phyloP scores from a whole-genome alignment of 2,888 invertebrate species.

The Eupithecia centaureata region DNA sequence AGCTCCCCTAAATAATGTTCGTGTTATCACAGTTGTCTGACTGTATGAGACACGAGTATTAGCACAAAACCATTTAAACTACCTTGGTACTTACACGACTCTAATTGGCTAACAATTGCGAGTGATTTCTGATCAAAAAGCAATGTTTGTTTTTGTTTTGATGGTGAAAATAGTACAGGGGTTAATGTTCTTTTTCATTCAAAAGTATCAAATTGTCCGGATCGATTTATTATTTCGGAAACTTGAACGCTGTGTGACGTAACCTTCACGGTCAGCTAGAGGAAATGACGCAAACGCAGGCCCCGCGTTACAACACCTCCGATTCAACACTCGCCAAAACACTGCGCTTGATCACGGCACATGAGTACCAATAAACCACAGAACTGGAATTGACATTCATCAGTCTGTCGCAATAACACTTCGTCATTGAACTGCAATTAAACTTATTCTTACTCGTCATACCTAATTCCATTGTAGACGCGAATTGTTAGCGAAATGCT shows the following conservation, averaged over 20 bases:
- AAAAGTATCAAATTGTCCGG: conserved; percentile 19
- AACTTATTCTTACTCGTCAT: conserved; percentile 43
- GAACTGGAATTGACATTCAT: conserved; percentile 49
- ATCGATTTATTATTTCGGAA: conserved; percentile 45
- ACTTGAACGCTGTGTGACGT: conserved; percentile 69
- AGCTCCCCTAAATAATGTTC: conserved; percentile 54
- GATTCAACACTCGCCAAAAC: conserved; percentile 66
- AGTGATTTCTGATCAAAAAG: conserved; percentile 10
- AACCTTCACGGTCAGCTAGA: conserved; percentile 80
- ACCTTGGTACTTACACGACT: conserved; percentile 23
- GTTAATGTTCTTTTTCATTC: conserved; percentile 1
- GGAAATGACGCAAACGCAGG: conserved; percentile 79
- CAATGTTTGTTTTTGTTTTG: conserved; percentile 15
- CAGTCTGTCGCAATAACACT: conserved; percentile 37
- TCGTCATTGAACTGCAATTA: conserved; percentile 46
- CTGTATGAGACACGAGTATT: conserved; percentile 30
- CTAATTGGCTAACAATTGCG: conserved; percentile 28
- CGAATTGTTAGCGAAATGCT: conserved; percentile 49
- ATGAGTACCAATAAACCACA: conserved; percentile 41
- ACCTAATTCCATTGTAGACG: conserved; percentile 32
- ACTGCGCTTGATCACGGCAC: conserved; percentile 54
- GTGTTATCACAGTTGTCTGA: conserved; percentile 37
- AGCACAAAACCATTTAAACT: neutral
- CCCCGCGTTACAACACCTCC: conserved; percentile 64
- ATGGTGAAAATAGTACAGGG: neutral